Conservation (phyloP, 2,888 invertebrate genomes). For the Temnothorax ravouxi region DNA sequence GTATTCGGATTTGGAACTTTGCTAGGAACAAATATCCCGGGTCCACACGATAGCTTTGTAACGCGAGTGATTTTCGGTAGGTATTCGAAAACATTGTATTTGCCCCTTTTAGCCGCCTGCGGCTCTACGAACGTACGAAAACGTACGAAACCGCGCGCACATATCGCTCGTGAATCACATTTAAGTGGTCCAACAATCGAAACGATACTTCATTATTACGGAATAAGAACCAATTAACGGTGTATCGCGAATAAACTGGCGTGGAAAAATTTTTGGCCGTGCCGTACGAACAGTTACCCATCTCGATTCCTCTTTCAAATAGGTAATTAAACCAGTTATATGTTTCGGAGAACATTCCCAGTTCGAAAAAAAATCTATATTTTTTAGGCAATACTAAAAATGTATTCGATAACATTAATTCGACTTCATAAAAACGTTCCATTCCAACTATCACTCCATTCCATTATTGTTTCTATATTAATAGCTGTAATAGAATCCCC, state of each 20-base stretch:
- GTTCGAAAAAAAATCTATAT: not conserved
- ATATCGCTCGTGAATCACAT: conserved; percentile 11
- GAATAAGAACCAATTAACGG: conserved; percentile 32
- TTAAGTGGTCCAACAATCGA: conserved; percentile 28
- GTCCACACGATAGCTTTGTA: conserved; percentile 64
- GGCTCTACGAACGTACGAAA: conserved; percentile 52
- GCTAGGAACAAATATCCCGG: conserved; percentile 66
- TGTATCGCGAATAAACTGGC: not conserved
- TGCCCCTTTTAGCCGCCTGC: conserved; percentile 46
- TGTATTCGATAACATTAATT: not conserved
- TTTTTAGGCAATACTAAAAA: not conserved
- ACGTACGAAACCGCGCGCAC: conserved; percentile 12
- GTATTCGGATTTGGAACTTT: conserved; percentile 55
- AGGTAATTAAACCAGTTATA: not conserved
- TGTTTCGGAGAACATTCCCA: no score
- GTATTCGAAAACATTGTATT: conserved; percentile 60
- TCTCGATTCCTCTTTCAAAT: not conserved
- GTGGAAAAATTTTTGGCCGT: not conserved
- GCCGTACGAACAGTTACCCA: no score
- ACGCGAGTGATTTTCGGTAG: conserved; percentile 64
- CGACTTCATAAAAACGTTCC: not conserved
- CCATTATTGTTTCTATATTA: not conserved
- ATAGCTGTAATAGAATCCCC: conserved; percentile 12
- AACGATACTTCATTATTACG: conserved; percentile 38
- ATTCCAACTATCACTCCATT: not conserved